Evolutionary conservation across 2,888 invertebrate genomes (phyloP).

Genomic region (Dexiosoma caninum): DNA sequence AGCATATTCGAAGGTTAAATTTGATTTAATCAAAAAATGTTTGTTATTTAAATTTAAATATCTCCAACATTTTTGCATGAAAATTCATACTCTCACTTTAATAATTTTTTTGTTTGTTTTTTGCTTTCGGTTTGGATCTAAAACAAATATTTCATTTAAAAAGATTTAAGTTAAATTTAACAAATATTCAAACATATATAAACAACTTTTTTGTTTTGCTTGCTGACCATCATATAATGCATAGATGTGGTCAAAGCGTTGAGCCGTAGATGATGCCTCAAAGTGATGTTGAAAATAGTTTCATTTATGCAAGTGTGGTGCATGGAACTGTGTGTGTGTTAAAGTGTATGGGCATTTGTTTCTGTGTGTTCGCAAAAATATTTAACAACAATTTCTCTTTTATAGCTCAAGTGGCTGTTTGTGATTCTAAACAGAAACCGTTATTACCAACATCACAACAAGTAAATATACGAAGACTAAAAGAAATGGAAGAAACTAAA

Average conservation of each 20-base stretch:
- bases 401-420: conserved; percentile 52
- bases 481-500: too few relatives aligned
- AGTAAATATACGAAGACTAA: too few relatives aligned
- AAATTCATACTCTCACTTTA: not conserved
- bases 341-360: not conserved
- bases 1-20: not conserved
- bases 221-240: conserved; percentile 53
- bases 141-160: conserved; percentile 23
- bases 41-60: not conserved
- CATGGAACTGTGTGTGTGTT: not conserved
- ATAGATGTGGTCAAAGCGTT: conserved; percentile 61
- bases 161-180: conserved; percentile 27
- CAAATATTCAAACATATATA: conserved; percentile 23
- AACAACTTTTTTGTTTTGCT: conserved; percentile 11
- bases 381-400: conserved; percentile 58
- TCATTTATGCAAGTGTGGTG: conserved; percentile 3
- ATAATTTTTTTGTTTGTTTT: not conserved
- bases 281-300: conserved; percentile 51
- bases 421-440: conserved; percentile 53
- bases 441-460: conserved; percentile 44
- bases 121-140: not conserved
- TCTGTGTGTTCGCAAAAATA: conserved; percentile 32
- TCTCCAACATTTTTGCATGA: not conserved
- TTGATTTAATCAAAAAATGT: not conserved
- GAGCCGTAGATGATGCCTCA: conserved; percentile 55